Base-by-base conservation (phyloP, 2,113 vertebrate species). In the Oenanthe melanoleuca region DNA sequence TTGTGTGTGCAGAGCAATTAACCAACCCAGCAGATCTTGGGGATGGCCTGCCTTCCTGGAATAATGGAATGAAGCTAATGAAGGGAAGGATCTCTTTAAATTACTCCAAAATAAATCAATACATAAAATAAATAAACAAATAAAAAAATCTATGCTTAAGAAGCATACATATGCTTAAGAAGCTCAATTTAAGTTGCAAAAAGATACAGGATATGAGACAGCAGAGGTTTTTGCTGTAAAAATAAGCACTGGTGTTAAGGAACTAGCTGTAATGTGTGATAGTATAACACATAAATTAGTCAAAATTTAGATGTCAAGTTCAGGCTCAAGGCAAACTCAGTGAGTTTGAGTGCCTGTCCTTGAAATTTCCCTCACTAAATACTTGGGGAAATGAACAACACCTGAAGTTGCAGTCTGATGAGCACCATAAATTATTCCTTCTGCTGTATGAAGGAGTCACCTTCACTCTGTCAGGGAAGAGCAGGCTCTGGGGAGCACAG, bases 1-100 rank as follows among this genome's bases (percentile, higher is more conserved):
- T 73, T 0, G 71, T 89, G 93, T 85, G 78, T 97, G 93, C 73
- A 86, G 61, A 92, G 89, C 89, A 86, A 74, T 87, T 74, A 73
- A 92, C 69, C 65, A 85, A 61, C 69, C 56, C 69, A 21, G 13
- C 0, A 49, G 69, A 75, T 42, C 31, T 28, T 9, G 47, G 42
- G 57, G 19, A 84, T 34, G 14, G 56, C 57, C 60, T 67, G 65
- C 34, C 74, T 91, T 57, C 80, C 64, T 38, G 42, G 11, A 78
- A 53, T 40, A 63, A 81, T 6, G 37, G 65, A 31, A 3, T 38
- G 52, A 84, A 26, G 31, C 14, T 82, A n/a, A 82, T 2, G 38
- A 80, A 82, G 52, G 44, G 47, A 86, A 73, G 74, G 23, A 40
- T 88, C 25, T 80, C 53, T 83, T 45, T 40, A 21, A 13, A 49